Conservation (phyloP, 2,113 vertebrate species). For the Origma solitaria region DNA sequence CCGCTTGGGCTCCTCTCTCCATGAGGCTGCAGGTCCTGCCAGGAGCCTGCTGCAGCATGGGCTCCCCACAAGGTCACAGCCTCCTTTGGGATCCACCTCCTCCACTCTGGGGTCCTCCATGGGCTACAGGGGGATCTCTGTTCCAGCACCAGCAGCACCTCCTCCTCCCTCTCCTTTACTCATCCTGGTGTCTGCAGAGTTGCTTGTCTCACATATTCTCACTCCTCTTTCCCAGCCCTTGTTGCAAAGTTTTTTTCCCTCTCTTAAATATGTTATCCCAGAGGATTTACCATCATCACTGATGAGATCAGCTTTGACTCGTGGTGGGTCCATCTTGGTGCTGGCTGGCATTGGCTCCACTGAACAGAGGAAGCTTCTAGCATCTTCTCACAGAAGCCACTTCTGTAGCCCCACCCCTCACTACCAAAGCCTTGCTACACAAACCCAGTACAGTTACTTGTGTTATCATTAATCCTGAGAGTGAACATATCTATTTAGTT, state of each 20-base stretch:
- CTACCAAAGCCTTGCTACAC: not conserved
- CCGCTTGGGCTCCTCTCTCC: not conserved
- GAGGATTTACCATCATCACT: not conserved
- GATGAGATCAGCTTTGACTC: not conserved
- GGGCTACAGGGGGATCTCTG: not conserved
- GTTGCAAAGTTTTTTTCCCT: not conserved
- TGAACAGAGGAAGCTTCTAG: not conserved
- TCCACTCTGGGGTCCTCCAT: not conserved
- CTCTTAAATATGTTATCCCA: not conserved
- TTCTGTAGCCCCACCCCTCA: not conserved
- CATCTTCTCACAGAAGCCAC: not conserved
- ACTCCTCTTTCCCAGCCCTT: not conserved
- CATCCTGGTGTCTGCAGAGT: not conserved
- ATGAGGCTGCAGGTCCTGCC: not conserved
- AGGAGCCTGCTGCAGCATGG: not conserved
- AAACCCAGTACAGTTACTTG: not conserved
- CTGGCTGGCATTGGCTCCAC: not conserved
- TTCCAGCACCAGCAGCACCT: not conserved
- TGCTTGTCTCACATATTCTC: not conserved
- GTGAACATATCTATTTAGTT: not conserved
- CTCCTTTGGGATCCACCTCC: not conserved
- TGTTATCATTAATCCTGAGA: not conserved
- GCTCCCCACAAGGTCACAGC: accelerated
- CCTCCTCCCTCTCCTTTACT: not conserved
- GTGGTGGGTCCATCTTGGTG: not conserved